Evolutionary conservation across 2,888 invertebrate genomes (phyloP), one percentile per base, ranked within the genome.

Genomic region (Hedya salicella): DNA sequence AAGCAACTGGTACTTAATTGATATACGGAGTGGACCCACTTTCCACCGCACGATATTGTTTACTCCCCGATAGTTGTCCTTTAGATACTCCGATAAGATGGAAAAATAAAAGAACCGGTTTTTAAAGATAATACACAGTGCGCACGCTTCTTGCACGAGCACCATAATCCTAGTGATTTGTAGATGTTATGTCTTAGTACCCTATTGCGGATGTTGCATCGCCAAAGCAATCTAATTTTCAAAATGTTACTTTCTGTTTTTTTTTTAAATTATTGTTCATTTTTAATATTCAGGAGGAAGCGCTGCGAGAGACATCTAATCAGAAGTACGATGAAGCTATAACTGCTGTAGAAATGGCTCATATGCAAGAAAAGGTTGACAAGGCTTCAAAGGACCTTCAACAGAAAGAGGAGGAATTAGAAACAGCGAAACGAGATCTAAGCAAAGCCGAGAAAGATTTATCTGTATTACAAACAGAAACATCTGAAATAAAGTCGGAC

Each of bases 1-100:
- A 93, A 94, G 75, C 93, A 94, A 86, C 87, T 95, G 93, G 95
- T 95, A 93, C 70, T 68, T 42, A 56, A 74, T 76, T 75, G 16
- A 64, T 57, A 57, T 71, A 64, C 56, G 63, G 71, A 72, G 70
- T 72, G 70, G 65, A 68, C 53, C 67, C 52, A 52, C 21, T 39
- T 48, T 52, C 71, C 73, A 71, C 71, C 68, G 78, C 80, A 77
- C 75, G 77, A 30, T 57, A 65, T 71, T 62, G 30, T 32, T 63
- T 40, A 16, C 52, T 48, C 19, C 48, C 17, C 42, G 16, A 21
- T 49, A 32, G 6, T 21, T 46, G 13, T 17, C 17, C 62, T 54
- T 56, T 60, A 60, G 46, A 53, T 13, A 36, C 9, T 39, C 44
- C 39, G 2, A 19, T 9, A 14, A 53, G n/a, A 48, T 39, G 3